A percentile compares a stretch with the other conserved stretches of the same genome.
These are phyloP conservation scores for Epizoanthus fatuus DNA, from an alignment of 92 coral and sea anemone species.

Conservation along the genomic window DNA sequence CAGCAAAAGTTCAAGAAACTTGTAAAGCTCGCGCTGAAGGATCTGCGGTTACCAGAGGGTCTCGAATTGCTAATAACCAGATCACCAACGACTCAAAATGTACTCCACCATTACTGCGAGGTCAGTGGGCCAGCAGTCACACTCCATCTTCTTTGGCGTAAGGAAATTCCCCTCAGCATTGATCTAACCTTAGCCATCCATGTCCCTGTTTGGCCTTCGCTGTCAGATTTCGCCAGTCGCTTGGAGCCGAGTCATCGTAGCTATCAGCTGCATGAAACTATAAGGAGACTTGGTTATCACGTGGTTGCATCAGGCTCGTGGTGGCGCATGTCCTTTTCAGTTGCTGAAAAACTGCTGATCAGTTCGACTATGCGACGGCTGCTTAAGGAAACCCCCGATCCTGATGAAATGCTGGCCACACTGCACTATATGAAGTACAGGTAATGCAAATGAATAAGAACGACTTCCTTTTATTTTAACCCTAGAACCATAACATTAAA, in stretches of 20 bases:
- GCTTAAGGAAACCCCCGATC: too few relatives aligned
- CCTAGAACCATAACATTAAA: too few relatives aligned
- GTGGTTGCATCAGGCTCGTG: slow-evolving; percentile 1
- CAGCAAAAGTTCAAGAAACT: slow-evolving; percentile 3
- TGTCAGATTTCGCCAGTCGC: background rate
- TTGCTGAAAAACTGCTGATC: slow-evolving; percentile 18
- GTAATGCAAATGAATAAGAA: too few relatives aligned
- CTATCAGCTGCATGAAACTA: background rate
- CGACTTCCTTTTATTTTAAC: too few relatives aligned
- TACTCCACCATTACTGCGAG: background rate
- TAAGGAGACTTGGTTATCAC: background rate
- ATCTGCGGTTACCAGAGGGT: background rate
- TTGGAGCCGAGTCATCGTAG: background rate
- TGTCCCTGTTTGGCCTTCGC: background rate
- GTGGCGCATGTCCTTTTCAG: slow-evolving; percentile 1
- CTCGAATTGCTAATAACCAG: background rate
- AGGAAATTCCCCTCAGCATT: background rate
- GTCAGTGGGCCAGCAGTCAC: slow-evolving; percentile 2
- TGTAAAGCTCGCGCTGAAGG: background rate
- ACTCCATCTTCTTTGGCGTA: background rate
- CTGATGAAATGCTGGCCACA: too few relatives aligned
- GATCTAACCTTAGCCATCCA: background rate
- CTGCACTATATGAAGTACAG: too few relatives aligned
- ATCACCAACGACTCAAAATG: background rate
- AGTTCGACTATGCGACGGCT: background rate